phyloP scores from a whole-genome alignment of 2,888 invertebrate species.

The Napeogenes sylphis region DNA sequence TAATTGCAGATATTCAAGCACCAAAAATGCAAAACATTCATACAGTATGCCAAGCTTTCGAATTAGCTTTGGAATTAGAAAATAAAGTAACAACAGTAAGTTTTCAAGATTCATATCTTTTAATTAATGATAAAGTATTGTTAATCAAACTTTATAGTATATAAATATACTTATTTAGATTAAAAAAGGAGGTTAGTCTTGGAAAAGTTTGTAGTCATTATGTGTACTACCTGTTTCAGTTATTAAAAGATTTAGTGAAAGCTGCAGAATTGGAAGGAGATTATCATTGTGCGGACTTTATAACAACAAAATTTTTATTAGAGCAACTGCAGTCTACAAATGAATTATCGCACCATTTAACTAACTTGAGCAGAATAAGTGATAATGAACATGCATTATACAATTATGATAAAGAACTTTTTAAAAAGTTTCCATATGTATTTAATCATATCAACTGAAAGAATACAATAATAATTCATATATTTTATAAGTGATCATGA shows the following conservation, averaged over 20 bases:
- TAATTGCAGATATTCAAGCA: background rate
- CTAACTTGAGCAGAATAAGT: background rate
- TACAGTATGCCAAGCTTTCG: background rate
- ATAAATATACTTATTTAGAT: background rate
- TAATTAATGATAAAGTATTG: too few relatives aligned
- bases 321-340: background rate
- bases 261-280: background rate
- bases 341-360: background rate
- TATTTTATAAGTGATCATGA: too few relatives aligned
- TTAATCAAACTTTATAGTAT: too few relatives aligned
- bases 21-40: background rate
- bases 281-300: slow-evolving; percentile 1
- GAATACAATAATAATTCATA: too few relatives aligned
- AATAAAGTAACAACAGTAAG: background rate
- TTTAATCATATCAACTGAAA: background rate
- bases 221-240: background rate
- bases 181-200: background rate
- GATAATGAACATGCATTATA: slow-evolving; percentile 5
- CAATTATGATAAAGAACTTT: slow-evolving; percentile 3
- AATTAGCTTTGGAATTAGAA: background rate
- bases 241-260: slow-evolving; percentile 1
- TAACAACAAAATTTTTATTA: slow-evolving; percentile 1
- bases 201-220: background rate
- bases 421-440: background rate
- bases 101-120: background rate